Base-by-base conservation (phyloP, 2,797 vertebrate genomes). In the Periophthalmus magnuspinnatus region DNA sequence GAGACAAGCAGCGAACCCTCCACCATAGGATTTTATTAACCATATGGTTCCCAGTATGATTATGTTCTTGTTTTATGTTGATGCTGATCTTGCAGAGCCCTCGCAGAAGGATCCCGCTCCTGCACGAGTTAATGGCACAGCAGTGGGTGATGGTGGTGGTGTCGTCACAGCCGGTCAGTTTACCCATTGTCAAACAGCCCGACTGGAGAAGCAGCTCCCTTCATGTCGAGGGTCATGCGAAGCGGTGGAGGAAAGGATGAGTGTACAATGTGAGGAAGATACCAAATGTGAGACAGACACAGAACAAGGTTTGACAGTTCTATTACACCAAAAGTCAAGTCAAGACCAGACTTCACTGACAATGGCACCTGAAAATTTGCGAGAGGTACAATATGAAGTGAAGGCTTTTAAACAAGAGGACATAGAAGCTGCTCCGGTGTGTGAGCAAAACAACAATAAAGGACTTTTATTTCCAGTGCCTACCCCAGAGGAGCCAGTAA, bases 51-150 rank as follows among this genome's bases (percentile, higher is more conserved):
- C 48, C 48, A n/a, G 5, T 19, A n/a, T 13, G 3, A n/a, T 13
- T 21, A 21, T 21, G 3, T 22, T 19, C 1, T 50, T 48, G 16
- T 22, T 55, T 55, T n/a, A 55, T 22, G 21, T 22, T 13, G 19
- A 61, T 5, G 2, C 5, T 22, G 4, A 3, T 54, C 2, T 82
- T 75, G 1, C 72, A 94, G 94, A 85, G 55, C 56, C 90, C 81
- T 85, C 90, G 84, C 82, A 86, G 69, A 94, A 92, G 82, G 81
- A 65, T 79, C 68, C 85, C 19, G 68, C 88, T 84, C 65, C 90
- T 86, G 88, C 92, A 82, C 84, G 87, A 87, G 92, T 94, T 83
- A 88, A 93, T 54, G 68, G 88, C 82, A 93, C 86, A 70, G 81
- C 90, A 80, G 87, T 83, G 6, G 88, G 90, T 76, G 83, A 93